A percentile compares a stretch with the other conserved stretches of the same genome.
Evolutionary conservation across 2,888 invertebrate species (phyloP).

Genomic region (Acleris literana): DNA sequence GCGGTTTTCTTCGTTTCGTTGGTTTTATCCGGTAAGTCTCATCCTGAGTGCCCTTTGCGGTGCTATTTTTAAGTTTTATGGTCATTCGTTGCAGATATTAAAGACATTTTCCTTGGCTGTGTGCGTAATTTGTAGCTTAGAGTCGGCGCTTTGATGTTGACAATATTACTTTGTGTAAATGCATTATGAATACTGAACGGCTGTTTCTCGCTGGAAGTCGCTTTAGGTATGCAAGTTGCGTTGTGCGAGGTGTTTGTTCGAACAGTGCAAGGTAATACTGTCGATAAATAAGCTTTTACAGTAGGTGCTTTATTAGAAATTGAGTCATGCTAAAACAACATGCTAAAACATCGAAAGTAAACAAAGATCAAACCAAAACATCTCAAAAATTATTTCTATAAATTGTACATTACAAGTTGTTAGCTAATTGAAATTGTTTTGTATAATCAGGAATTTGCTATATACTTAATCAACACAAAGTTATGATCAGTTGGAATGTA

Average conservation of each 20-base stretch:
- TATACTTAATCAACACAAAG: too few species aligned
- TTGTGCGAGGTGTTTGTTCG: constrained; percentile 27
- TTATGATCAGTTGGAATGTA: too few species aligned
- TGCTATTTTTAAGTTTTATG: constrained; percentile 74
- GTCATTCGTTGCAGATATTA: constrained; percentile 71
- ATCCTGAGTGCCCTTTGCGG: constrained; percentile 62
- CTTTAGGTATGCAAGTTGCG: constrained; percentile 26
- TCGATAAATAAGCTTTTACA: constrained; percentile 8
- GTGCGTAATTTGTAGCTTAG: constrained; percentile 49
- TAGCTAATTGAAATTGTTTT: too few species aligned
- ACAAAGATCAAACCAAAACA: too few species aligned
- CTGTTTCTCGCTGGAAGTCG: constrained; percentile 21
- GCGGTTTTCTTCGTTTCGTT: constrained; percentile 62
- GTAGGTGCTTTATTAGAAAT: not conserved
- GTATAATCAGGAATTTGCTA: too few species aligned
- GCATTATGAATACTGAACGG: constrained; percentile 23
- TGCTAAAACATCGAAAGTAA: not conserved
- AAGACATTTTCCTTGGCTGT: constrained; percentile 61
- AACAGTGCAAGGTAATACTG: constrained; percentile 16
- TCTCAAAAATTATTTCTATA: too few species aligned
- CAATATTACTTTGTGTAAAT: constrained; percentile 36
- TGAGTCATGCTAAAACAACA: constrained; percentile 1
- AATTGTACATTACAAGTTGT: too few species aligned
- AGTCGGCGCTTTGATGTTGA: constrained; percentile 51
- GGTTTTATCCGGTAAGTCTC: constrained; percentile 74